Conservation (phyloP, 2,888 invertebrate genomes). For the Tenthredo distinguenda region DNA sequence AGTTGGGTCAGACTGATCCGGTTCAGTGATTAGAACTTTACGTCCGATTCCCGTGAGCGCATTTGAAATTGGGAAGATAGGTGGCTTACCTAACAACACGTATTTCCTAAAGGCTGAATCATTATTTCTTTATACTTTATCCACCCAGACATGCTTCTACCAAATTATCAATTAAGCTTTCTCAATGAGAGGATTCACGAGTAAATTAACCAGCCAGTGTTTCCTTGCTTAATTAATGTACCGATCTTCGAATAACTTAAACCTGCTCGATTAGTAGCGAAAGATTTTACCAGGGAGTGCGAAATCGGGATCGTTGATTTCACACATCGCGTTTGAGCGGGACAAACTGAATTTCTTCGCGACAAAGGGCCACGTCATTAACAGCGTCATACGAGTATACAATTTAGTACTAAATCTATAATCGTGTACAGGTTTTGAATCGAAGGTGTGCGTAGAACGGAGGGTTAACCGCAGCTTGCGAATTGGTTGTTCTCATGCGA, state of each 20-base stretch:
- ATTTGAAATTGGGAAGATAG: neutral
- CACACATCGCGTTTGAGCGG: neutral
- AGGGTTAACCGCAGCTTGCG: constrained; percentile 8
- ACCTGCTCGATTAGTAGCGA: neutral
- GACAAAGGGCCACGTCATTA: constrained; percentile 16
- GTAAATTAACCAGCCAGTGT: neutral
- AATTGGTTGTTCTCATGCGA: constrained; percentile 34
- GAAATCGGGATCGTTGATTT: constrained; percentile 1
- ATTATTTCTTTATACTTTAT: neutral
- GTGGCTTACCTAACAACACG: neutral
- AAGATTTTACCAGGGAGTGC: neutral
- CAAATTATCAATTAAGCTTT: neutral
- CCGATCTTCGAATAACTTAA: neutral
- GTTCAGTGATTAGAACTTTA: constrained; percentile 25
- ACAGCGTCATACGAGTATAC: neutral
- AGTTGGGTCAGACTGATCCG: constrained; percentile 36
- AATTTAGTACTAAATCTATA: neutral
- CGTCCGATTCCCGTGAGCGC: constrained; percentile 13
- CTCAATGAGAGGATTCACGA: neutral
- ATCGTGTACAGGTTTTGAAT: neutral
- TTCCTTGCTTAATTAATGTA: neutral
- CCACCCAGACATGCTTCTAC: neutral
- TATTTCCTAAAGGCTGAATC: neutral
- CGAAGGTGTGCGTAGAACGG: neutral
- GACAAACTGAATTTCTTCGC: constrained; percentile 16